Evolutionary conservation across 2,113 vertebrate species (phyloP), one percentile per base, ranked within the genome.

Genomic region (Prionailurus bengalensis): DNA sequence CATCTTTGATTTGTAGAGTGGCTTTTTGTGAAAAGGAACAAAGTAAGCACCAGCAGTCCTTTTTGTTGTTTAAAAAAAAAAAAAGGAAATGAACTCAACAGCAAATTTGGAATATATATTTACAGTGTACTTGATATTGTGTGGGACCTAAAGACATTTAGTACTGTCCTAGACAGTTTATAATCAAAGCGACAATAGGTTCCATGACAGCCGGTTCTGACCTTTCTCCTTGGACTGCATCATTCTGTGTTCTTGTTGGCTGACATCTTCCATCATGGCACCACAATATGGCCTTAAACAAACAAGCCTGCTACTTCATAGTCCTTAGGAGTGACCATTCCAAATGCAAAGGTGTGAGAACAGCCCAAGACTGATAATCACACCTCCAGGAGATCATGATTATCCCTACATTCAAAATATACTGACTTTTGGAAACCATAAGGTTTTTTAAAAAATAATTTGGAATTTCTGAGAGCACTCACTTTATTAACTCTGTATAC

Each of bases 401-500:
- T 51, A 89, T 82, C 14, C 39, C 12, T 29, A 55, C 17, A 14
- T 33, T 73, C 48, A 89, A 58, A 92, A 29, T 23, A 81, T 5
- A 42, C 14, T 5, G 61, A 31, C 7, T 86, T 96, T 92, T 63
- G 36, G 80, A 95, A 96, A 27, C 6, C 33, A 13, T 16, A 4
- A 81, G 33, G 36, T 68, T 68, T 73, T 42, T 76, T 48, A 17
- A 61, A 74, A 25, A 65, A 68, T 42, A 76, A 76, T 33, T 45
- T 86, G 45, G 1, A 83, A 85, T 98, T 97, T 87, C 39, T 71
- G 8, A 51, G 61, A 86, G 83, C n/a, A 33, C 63, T 88, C 10
- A 8, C 27, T 88, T 94, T 87, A 89, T 90, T 42, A 93, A 94
- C 66, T 95, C n/a, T 87, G 25, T 81, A 66, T 21, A n/a, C 95